Percentiles rank a stretch among this genome's conserved stretches.
phyloP scores from a whole-genome alignment of 2,113 vertebrate genomes.

The Bos javanicus region DNA sequence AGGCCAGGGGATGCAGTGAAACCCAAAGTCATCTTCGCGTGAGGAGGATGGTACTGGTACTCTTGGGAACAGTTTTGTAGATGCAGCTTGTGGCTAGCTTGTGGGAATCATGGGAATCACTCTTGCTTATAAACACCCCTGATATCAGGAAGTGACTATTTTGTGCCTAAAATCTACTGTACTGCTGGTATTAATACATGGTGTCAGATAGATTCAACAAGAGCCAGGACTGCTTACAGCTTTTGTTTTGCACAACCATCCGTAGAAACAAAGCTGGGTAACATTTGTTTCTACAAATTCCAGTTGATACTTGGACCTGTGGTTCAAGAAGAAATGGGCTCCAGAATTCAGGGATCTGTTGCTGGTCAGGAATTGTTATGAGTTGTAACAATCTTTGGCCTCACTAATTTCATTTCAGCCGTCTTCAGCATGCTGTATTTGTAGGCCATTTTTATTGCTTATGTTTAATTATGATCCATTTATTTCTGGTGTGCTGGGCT shows the following conservation, averaged over 20 bases:
- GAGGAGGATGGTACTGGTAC: background rate
- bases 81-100: background rate
- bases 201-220: background rate
- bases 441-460: constrained; percentile 60
- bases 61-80: background rate
- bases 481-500: constrained; percentile 66
- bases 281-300: background rate
- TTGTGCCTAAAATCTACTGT: background rate
- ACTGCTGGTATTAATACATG: background rate
- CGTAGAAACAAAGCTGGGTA: background rate
- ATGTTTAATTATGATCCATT: constrained; percentile 72
- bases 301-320: background rate
- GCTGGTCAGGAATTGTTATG: background rate
- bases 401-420: constrained; percentile 56
- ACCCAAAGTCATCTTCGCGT: background rate
- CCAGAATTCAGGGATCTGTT: background rate
- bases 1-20: background rate
- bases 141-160: background rate
- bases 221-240: background rate
- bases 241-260: background rate
- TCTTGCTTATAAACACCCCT: background rate
- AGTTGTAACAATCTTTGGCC: constrained; percentile 50
- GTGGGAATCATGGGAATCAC: background rate
- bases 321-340: background rate
- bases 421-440: constrained; percentile 61